Percentiles rank a stretch among this genome's conserved stretches.
Conservation (phyloP, 2,888 invertebrate species). For the Microctonus brassicae region DNA sequence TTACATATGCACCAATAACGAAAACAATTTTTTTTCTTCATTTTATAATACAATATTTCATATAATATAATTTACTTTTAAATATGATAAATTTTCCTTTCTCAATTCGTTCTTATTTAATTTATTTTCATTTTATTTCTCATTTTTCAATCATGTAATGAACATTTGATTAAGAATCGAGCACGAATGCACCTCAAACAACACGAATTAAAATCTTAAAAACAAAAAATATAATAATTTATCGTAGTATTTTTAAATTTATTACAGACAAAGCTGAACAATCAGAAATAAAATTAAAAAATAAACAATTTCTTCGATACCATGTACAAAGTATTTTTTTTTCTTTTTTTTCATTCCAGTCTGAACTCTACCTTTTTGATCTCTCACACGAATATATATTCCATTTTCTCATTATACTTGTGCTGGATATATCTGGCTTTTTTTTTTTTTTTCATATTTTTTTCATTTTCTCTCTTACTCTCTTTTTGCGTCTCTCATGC, state of each 20-base stretch:
- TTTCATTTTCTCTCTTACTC: background rate
- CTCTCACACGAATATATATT: conserved; percentile 36
- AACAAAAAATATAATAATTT: background rate
- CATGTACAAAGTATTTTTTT: conserved; percentile 12
- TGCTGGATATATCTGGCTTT: conserved; percentile 35
- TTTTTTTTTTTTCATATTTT: conserved; percentile 22
- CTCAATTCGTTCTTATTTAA: too few relatives aligned
- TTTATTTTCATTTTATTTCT: too few relatives aligned
- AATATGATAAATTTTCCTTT: background rate
- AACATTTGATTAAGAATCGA: background rate
- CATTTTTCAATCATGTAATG: background rate
- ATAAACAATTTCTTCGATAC: background rate
- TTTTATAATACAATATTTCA: background rate
- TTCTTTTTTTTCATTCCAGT: conserved; percentile 9
- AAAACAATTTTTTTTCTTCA: background rate
- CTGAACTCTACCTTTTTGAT: background rate
- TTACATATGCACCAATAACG: background rate
- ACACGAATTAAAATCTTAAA: background rate
- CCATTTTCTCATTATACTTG: background rate
- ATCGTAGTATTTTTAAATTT: too few relatives aligned
- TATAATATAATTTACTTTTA: background rate
- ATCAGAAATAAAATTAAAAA: background rate
- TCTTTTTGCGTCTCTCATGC: background rate
- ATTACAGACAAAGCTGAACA: background rate
- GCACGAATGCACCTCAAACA: background rate